Evolutionary conservation across 1,140 invertebrate genomes (phyloP).

Genomic region (Hyphantria cunea): DNA sequence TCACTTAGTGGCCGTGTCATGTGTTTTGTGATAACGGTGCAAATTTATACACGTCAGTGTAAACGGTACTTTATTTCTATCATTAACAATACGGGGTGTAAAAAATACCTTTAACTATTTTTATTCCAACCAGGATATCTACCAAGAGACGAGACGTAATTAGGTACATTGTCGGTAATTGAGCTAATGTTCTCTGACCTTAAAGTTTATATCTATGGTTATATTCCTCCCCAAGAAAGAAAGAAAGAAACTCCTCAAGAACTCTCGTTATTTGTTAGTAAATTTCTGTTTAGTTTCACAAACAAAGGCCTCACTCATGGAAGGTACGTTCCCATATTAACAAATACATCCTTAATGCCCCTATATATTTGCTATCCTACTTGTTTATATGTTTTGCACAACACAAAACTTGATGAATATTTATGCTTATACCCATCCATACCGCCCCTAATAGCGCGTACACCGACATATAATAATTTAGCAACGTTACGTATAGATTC

Average conservation of each 20-base stretch:
- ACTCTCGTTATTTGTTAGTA: too few relatives aligned
- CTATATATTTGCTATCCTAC: not conserved
- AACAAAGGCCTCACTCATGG: too few relatives aligned
- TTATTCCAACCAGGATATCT: too few relatives aligned
- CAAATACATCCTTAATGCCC: not conserved
- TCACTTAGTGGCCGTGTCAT: constrained; percentile 58
- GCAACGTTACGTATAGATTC: constrained; percentile 49
- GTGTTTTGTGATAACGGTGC: constrained; percentile 20
- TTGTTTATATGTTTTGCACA: constrained; percentile 15
- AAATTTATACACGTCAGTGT: constrained; percentile 39
- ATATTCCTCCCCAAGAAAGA: too few relatives aligned
- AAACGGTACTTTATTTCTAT: not conserved
- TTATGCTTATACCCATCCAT: constrained; percentile 20
- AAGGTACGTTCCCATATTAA: too few relatives aligned
- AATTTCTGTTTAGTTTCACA: too few relatives aligned
- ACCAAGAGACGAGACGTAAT: too few relatives aligned
- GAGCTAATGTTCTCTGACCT: too few relatives aligned
- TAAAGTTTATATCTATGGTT: too few relatives aligned
- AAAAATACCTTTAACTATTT: too few relatives aligned
- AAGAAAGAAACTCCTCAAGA: too few relatives aligned
- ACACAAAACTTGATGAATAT: constrained; percentile 27
- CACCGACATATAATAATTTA: constrained; percentile 53
- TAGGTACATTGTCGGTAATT: too few relatives aligned
- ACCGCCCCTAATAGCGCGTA: constrained; percentile 50
- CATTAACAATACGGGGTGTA: not conserved